Conservation (phyloP, 1,140 invertebrate genomes). For the Listronotus oregonensis region DNA sequence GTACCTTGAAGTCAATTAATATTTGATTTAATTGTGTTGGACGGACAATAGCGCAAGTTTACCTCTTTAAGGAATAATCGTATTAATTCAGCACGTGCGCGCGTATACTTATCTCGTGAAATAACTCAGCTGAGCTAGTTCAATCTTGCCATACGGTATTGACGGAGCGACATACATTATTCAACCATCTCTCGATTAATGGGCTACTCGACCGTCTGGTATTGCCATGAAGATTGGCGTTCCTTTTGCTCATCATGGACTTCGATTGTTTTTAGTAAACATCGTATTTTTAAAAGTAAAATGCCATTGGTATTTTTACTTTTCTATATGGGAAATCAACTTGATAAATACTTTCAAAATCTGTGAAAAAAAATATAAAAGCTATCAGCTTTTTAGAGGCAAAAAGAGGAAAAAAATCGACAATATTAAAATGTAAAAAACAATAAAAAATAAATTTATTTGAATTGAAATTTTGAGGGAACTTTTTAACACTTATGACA, state of each 20-base stretch:
- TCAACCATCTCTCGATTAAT: slow-evolving; percentile 26
- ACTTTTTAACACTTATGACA: no score
- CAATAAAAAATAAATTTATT: no score
- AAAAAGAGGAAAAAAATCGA: no score
- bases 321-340: no score
- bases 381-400: no score
- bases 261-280: not conserved
- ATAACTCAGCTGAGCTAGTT: slow-evolving; percentile 24
- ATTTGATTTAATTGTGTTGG: slow-evolving; percentile 14
- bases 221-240: slow-evolving; percentile 14
- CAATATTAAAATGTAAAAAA: no score
- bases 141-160: slow-evolving; percentile 23
- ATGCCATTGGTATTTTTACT: no score
- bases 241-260: slow-evolving; percentile 12
- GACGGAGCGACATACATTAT: slow-evolving; percentile 24
- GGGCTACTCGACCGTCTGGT: slow-evolving; percentile 8
- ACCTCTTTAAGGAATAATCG: slow-evolving; percentile 24
- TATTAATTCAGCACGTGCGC: slow-evolving; percentile 22
- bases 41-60: slow-evolving; percentile 18
- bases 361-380: no score
- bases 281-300: no score
- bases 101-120: slow-evolving; percentile 20
- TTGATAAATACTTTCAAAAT: no score
- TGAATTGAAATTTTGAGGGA: no score
- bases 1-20: slow-evolving; percentile 19